These are phyloP conservation scores for Peromyscus californicus DNA, from an alignment of 2,113 vertebrate genomes.

Conservation along the genomic window DNA sequence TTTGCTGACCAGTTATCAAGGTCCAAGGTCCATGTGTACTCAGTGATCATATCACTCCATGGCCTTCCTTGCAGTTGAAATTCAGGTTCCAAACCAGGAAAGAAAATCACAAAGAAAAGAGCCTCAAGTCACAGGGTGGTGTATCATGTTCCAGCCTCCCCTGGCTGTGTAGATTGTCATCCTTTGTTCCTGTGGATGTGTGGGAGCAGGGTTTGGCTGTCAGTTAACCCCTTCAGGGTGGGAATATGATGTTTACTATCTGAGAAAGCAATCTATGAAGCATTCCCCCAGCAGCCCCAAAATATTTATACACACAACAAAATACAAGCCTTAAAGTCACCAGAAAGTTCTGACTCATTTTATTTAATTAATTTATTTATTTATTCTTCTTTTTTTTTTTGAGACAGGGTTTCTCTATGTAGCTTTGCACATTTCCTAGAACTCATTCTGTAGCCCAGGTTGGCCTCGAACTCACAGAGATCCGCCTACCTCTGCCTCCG, in stretches of 20 bases:
- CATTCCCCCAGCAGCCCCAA: background rate
- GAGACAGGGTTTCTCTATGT: too few relatives aligned
- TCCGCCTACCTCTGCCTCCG: too few relatives aligned
- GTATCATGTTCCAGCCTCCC: background rate
- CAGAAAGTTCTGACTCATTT: background rate
- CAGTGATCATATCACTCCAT: background rate
- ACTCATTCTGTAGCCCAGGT: too few relatives aligned
- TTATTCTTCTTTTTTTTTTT: too few relatives aligned
- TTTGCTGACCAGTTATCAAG: accelerated
- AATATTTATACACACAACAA: background rate
- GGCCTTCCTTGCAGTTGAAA: background rate
- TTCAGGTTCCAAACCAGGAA: slow-evolving; percentile 27
- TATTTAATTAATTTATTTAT: background rate
- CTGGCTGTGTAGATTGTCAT: background rate
- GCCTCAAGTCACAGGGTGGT: background rate
- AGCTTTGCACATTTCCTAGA: too few relatives aligned
- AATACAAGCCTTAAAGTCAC: background rate
- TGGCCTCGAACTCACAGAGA: too few relatives aligned
- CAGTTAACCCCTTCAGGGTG: background rate
- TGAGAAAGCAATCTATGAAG: background rate
- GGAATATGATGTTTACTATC: background rate
- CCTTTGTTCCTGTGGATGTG: background rate
- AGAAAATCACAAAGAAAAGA: background rate
- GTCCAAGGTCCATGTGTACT: background rate
- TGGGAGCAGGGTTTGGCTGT: background rate